A percentile compares a stretch with the other conserved stretches of the same genome.
Evolutionary conservation across 2,888 invertebrate species (phyloP).

Genomic region (Cosmia pyralina): DNA sequence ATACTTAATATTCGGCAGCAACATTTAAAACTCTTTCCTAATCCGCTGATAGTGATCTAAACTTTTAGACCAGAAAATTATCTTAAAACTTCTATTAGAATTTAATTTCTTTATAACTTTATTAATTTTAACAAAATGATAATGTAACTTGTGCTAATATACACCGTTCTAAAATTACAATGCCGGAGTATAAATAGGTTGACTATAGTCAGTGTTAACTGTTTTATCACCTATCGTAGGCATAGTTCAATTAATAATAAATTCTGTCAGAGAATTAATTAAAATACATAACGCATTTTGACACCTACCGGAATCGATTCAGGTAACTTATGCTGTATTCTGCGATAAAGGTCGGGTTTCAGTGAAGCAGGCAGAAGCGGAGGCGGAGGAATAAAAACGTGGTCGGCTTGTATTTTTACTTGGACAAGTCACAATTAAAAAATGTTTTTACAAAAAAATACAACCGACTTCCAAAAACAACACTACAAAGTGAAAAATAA

Average conservation of each 20-base stretch:
- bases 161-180: slow-evolving; percentile 27
- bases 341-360: slow-evolving; percentile 25
- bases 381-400: not conserved
- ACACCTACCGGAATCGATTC: slow-evolving; percentile 46
- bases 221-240: slow-evolving; percentile 25
- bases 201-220: slow-evolving; percentile 17
- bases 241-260: slow-evolving; percentile 47
- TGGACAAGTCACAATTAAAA: too few species aligned
- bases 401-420: not conserved
- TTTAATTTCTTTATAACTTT: slow-evolving; percentile 32
- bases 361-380: not conserved
- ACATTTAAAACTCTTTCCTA: slow-evolving; percentile 52
- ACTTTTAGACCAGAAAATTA: slow-evolving; percentile 61
- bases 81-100: slow-evolving; percentile 52
- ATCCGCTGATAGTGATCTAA: slow-evolving; percentile 52
- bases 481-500: too few species aligned
- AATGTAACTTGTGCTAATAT: slow-evolving; percentile 33
- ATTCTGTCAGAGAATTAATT: slow-evolving; percentile 47
- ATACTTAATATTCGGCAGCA: slow-evolving; percentile 44
- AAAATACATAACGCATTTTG: slow-evolving; percentile 55
- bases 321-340: slow-evolving; percentile 25
- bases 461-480: too few species aligned
- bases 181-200: slow-evolving; percentile 13
- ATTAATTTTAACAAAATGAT: slow-evolving; percentile 34
- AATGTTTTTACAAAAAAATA: too few species aligned